Base-by-base conservation (phyloP, 92 coral and sea anemone genomes). In the Porites divaricata region DNA sequence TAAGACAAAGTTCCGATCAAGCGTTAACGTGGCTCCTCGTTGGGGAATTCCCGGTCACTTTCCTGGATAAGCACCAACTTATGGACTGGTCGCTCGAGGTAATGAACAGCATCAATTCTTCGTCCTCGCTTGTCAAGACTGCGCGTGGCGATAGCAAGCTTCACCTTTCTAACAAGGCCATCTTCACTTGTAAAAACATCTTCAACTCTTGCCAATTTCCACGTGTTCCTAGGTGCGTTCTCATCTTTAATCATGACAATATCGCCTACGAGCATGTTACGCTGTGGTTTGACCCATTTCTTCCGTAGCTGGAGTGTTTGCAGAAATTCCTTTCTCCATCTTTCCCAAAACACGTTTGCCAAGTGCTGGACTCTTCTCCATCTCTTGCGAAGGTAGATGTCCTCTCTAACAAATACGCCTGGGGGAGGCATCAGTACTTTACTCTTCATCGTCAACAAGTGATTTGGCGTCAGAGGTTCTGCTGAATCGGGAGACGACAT, bases 381-480 rank as follows among this genome's bases (percentile, higher is more conserved):
- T 25, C 28, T 25, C 28, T 25, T 72, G 74, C 76, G 80, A 23
- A 72, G 87, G 87, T 59, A 83, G 24, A 80, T 12, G 50, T 80
- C 85, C 45, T 80, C 58, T 20, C 57, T 80, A n/a, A 67, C 57
- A 15, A 83, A 83, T 24, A 8, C 53, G 51, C 80, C 87, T 19
- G 80, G 87, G 28, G 87, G 87, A 41, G 87, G 71, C 74, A 83
- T 67, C 56, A 83, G 41, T 2, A 83, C 87, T 25, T 76, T 57
- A 70, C 78, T 71, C n/a, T n/a, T n/a, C 70, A 72, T 83, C 80
- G 80, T 83, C 56, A 57, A 70, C 23, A 83, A 68, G 80, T 83
- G 87, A 61, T 83, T 83, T 15, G 72, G 87, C 2, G 72, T 83
- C 56, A 83, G 79, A 28, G 80, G 87, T 65, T 72, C 69, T 26